These are phyloP conservation scores for Drosophila littoralis DNA, from an alignment of 1,140 invertebrate species.

Conservation along the genomic window DNA sequence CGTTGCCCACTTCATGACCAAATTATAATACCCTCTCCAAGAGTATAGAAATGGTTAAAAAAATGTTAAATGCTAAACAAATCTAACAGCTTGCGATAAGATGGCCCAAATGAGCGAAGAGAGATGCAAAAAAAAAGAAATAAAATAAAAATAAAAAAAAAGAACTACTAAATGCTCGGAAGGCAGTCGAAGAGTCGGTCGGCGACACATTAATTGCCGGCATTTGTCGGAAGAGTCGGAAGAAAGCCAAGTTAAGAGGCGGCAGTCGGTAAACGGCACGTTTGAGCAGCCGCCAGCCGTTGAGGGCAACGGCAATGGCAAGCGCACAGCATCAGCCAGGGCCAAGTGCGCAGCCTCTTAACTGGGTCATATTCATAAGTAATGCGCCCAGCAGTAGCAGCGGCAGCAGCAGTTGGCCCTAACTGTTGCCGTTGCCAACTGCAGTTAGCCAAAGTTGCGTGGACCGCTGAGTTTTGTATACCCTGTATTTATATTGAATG, in stretches of 20 bases:
- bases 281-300: slow-evolving; percentile 14
- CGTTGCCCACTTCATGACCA: too few relatives aligned
- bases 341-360: slow-evolving; percentile 46
- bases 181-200: slow-evolving; percentile 45
- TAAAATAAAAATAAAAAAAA: slow-evolving; percentile 2
- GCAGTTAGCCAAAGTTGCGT: slow-evolving; percentile 58
- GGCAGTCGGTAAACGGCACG: slow-evolving; percentile 40
- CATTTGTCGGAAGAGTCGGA: slow-evolving; percentile 62
- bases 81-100: slow-evolving; percentile 52
- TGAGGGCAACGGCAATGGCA: slow-evolving; percentile 33
- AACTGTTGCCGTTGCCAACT: slow-evolving; percentile 30
- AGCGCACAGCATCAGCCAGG: slow-evolving; percentile 50
- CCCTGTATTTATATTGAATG: too few relatives aligned
- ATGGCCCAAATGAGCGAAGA: slow-evolving; percentile 68
- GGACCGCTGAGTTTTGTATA: background rate
- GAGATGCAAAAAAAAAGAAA: background rate
- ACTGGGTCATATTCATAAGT: slow-evolving; percentile 83
- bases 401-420: slow-evolving; percentile 15
- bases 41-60: background rate
- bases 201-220: slow-evolving; percentile 77
- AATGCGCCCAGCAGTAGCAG: slow-evolving; percentile 56
- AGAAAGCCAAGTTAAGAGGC: slow-evolving; percentile 61
- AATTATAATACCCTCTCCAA: too few relatives aligned
- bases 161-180: slow-evolving; percentile 49
- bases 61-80: slow-evolving; percentile 72